phyloP scores from a whole-genome alignment of 1,140 invertebrate species.

The Periplaneta americana region DNA sequence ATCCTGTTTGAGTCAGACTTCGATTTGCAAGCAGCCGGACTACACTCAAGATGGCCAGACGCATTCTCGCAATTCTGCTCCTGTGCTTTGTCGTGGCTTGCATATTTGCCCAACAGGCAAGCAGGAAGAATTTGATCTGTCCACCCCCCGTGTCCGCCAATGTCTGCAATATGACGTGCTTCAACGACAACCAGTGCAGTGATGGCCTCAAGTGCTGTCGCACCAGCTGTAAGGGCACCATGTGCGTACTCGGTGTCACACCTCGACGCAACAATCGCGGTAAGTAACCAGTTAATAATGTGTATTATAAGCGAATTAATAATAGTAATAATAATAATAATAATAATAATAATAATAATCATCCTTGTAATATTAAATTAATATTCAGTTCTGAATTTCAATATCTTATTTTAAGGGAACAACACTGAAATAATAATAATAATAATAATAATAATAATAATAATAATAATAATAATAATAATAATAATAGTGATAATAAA shows the following conservation, averaged over 20 bases:
- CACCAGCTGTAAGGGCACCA: not conserved
- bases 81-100: not conserved
- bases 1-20: not conserved
- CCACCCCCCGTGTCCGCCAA: not conserved
- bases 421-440: too few species aligned
- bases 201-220: not conserved
- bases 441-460: too few species aligned
- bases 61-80: not conserved
- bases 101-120: not conserved
- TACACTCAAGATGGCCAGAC: not conserved
- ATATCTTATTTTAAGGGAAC: too few species aligned
- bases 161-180: not conserved
- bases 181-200: not conserved
- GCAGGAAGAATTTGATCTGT: not conserved
- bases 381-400: too few species aligned
- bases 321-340: too few species aligned
- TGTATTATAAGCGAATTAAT: too few species aligned
- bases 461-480: too few species aligned
- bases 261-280: not conserved
- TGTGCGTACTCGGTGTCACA: not conserved
- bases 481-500: too few species aligned
- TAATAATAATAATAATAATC: too few species aligned
- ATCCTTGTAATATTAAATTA: too few species aligned
- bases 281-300: not conserved
- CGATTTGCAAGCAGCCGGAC: not conserved